These are phyloP conservation scores for Cyrtorhinus lividipennis DNA, from an alignment of 1,140 invertebrate species.

Conservation along the genomic window DNA sequence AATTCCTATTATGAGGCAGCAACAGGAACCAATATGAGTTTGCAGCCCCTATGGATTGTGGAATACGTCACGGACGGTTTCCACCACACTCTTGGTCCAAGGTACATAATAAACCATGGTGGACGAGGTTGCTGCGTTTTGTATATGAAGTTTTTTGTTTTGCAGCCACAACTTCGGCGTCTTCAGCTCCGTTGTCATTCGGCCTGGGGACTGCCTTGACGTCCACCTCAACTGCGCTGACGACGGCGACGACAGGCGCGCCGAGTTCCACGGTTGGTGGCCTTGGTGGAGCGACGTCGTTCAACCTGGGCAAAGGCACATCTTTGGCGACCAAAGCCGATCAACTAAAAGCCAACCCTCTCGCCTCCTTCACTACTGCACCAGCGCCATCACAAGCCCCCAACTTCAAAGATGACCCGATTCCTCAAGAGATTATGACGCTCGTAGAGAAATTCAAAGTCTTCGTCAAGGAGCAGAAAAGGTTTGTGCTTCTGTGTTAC, in stretches of 20 bases:
- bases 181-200: not conserved
- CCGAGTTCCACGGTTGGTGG: not conserved
- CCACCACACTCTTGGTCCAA: too few species aligned
- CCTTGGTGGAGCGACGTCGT: constrained; percentile 1
- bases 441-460: constrained; percentile 5
- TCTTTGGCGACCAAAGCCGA: not conserved
- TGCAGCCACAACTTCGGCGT: not conserved
- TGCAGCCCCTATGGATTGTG: not conserved
- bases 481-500: not conserved
- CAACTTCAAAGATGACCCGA: constrained; percentile 8
- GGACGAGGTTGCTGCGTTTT: too few species aligned
- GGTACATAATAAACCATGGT: too few species aligned
- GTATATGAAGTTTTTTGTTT: not conserved
- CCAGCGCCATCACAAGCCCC: not conserved
- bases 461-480: constrained; percentile 12
- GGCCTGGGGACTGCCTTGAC: not conserved
- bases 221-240: not conserved
- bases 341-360: not conserved
- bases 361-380: not conserved
- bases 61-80: too few species aligned
- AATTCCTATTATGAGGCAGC: too few species aligned
- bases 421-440: constrained; percentile 10
- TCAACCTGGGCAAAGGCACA: not conserved
- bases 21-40: not conserved
- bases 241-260: not conserved